phyloP scores from a whole-genome alignment of 2,797 vertebrate species.

The Euphonia xanthogaster region DNA sequence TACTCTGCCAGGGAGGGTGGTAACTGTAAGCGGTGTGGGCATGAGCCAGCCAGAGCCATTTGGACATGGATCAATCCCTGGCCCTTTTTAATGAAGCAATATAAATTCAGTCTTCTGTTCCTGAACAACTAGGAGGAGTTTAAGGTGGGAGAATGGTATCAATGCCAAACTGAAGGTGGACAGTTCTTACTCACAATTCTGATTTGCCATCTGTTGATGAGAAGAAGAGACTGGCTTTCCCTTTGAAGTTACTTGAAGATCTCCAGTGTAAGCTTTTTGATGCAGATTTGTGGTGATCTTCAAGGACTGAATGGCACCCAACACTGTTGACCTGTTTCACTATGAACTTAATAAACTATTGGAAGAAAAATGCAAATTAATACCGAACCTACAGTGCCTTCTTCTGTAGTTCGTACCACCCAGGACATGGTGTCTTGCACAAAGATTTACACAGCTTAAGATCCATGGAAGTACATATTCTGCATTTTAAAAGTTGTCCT shows the following conservation, averaged over 20 bases:
- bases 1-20: neutral
- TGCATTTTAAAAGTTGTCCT: neutral
- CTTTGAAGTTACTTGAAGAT: neutral
- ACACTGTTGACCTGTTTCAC: neutral
- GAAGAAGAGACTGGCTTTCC: neutral
- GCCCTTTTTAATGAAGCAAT: constrained; percentile 16
- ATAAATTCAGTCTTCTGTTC: constrained; percentile 10
- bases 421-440: too few relatives aligned
- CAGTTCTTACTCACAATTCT: constrained; percentile 10
- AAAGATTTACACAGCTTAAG: neutral
- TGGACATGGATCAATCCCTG: constrained; percentile 1
- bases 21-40: neutral
- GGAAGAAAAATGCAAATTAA: neutral
- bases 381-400: neutral
- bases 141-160: constrained; percentile 14
- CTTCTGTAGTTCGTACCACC: accelerated
- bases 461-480: neutral
- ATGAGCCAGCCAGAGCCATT: neutral
- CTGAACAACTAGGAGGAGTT: constrained; percentile 14
- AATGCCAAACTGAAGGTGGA: constrained; percentile 36
- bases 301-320: neutral
- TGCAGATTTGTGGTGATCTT: neutral
- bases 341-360: neutral
- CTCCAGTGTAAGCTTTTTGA: neutral
- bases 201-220: constrained; percentile 9